These are phyloP conservation scores for Raja brachyura DNA, from an alignment of 2,113 vertebrate genomes.

Conservation along the genomic window DNA sequence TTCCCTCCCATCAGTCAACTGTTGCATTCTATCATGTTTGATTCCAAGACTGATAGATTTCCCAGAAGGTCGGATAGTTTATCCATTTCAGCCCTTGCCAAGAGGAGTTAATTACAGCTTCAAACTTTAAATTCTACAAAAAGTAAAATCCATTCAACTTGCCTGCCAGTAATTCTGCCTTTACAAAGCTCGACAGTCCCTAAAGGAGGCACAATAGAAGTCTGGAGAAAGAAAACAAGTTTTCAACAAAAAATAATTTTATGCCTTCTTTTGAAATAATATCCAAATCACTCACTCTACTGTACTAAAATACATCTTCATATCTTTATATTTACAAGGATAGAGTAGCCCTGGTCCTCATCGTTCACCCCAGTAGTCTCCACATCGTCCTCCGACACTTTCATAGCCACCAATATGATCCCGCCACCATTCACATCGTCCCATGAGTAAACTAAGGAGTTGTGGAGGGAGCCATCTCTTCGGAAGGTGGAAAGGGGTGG, in stretches of 20 bases:
- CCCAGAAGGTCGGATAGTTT: neutral
- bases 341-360: no score
- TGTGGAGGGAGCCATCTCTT: no score
- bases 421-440: no score
- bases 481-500: no score
- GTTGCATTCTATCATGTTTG: neutral
- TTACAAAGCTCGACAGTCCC: neutral
- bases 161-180: slow-evolving; percentile 11
- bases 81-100: neutral
- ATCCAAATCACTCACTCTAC: neutral
- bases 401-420: no score
- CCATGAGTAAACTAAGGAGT: no score
- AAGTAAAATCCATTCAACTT: neutral
- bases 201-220: neutral
- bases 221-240: neutral
- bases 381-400: no score
- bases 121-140: neutral
- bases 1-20: no score
- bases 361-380: no score
- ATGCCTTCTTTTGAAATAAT: neutral
- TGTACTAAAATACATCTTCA: neutral
- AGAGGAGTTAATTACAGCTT: neutral
- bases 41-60: neutral
- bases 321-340: neutral
- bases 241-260: neutral